These are phyloP conservation scores for Crax fasciolata DNA, from an alignment of 2,797 vertebrate species.

Conservation along the genomic window DNA sequence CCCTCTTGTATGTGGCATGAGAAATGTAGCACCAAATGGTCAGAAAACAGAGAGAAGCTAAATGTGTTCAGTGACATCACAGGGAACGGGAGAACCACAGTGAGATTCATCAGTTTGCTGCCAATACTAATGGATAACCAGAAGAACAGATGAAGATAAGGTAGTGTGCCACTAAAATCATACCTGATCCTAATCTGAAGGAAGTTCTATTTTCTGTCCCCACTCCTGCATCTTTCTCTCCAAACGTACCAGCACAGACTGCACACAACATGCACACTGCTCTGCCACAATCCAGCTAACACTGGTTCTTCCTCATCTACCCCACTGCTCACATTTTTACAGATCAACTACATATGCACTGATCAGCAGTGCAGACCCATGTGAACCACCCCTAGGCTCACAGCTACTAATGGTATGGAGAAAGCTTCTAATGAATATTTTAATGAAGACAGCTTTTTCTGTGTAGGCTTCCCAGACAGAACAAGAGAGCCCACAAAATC, in stretches of 20 bases:
- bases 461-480: background rate
- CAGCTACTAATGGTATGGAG: background rate
- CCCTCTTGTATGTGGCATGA: background rate
- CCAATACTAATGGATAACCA: background rate
- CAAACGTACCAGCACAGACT: background rate
- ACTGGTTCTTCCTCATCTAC: background rate
- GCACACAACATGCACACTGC: rapidly evolving
- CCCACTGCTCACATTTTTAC: background rate
- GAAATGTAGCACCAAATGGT: background rate
- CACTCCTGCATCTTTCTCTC: background rate
- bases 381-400: background rate
- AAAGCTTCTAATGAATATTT: background rate
- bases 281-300: background rate
- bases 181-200: background rate
- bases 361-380: background rate
- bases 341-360: background rate
- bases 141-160: background rate
- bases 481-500: background rate
- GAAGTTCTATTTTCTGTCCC: background rate
- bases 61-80: background rate
- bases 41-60: background rate
- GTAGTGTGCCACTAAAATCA: background rate
- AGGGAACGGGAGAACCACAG: background rate
- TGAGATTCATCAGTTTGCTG: background rate
- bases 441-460: background rate